Percentiles rank a stretch among this genome's conserved stretches.
Conservation (phyloP, 2,113 vertebrate species). For the Syrrhaptes paradoxus region DNA sequence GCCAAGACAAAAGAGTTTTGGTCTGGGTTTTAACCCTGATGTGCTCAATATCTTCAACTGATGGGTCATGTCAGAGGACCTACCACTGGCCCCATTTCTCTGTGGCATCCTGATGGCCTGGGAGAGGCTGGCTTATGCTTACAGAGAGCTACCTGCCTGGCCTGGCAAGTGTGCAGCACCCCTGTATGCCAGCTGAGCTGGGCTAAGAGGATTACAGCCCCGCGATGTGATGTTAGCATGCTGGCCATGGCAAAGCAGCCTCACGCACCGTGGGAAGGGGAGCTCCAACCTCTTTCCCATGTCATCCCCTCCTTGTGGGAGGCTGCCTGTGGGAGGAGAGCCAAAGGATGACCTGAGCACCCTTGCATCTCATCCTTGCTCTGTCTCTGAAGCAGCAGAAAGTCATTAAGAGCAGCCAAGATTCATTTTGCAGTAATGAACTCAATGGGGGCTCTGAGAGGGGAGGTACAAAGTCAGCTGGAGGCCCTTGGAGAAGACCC, state of each 20-base stretch:
- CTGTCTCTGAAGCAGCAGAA: not conserved
- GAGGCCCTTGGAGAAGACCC: not conserved
- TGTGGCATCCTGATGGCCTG: fast-evolving
- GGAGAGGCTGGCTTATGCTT: not conserved
- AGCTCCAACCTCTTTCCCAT: not conserved
- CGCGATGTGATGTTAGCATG: not conserved
- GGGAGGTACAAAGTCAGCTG: not conserved
- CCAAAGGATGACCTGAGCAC: not conserved
- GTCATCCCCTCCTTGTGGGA: not conserved
- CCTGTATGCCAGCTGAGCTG: not conserved
- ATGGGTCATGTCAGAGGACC: not conserved
- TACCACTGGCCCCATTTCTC: not conserved
- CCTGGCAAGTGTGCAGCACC: not conserved
- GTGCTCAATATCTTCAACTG: not conserved
- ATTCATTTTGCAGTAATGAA: not conserved
- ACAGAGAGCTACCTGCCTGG: not conserved
- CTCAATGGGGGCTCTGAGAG: not conserved
- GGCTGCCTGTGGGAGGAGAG: not conserved
- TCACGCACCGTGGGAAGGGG: not conserved
- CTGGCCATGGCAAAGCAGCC: not conserved
- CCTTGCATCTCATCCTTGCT: not conserved
- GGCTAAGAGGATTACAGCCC: constrained; percentile 52
- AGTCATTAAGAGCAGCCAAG: not conserved
- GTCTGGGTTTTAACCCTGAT: not conserved
- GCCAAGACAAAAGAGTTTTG: not conserved